phyloP scores from a whole-genome alignment of 2,113 vertebrate species.

The Sialia sialis region DNA sequence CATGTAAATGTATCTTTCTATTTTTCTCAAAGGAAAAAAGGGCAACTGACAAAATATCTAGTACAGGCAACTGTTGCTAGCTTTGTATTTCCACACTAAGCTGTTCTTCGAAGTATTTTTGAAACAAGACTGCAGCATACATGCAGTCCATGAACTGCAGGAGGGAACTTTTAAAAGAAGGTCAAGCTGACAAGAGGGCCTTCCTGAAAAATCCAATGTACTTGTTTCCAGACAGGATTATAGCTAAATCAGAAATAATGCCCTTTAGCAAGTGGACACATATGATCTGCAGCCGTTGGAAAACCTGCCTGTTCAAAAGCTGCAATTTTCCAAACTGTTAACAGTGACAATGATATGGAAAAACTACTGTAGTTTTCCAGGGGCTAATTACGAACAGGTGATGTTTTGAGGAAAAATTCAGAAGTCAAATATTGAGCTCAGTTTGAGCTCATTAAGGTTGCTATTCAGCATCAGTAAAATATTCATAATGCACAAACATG shows the following conservation, averaged over 20 bases:
- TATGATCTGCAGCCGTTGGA: background rate
- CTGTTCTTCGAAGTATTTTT: background rate
- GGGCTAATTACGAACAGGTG: conserved; percentile 70
- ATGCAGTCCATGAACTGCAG: background rate
- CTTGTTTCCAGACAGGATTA: conserved; percentile 10
- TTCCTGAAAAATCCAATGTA: background rate
- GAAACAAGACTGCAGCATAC: background rate
- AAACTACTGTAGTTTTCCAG: conserved; percentile 22
- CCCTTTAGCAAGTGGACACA: background rate
- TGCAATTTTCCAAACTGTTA: conserved; percentile 14
- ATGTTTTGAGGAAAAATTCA: conserved; percentile 39
- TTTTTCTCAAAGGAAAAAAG: background rate
- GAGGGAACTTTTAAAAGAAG: conserved; percentile 21
- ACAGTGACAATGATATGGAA: background rate
- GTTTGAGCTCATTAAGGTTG: conserved; percentile 62
- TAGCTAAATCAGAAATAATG: conserved; percentile 1
- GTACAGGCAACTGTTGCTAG: background rate
- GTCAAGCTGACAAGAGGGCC: background rate
- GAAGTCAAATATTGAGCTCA: conserved; percentile 62
- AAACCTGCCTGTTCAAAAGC: conserved; percentile 6
- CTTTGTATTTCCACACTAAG: background rate
- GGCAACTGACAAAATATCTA: background rate
- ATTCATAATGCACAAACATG: conserved; percentile 58
- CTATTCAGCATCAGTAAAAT: conserved; percentile 57
- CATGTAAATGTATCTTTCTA: background rate